phyloP scores from a whole-genome alignment of 2,113 vertebrate genomes.

The Synodontis membranacea region DNA sequence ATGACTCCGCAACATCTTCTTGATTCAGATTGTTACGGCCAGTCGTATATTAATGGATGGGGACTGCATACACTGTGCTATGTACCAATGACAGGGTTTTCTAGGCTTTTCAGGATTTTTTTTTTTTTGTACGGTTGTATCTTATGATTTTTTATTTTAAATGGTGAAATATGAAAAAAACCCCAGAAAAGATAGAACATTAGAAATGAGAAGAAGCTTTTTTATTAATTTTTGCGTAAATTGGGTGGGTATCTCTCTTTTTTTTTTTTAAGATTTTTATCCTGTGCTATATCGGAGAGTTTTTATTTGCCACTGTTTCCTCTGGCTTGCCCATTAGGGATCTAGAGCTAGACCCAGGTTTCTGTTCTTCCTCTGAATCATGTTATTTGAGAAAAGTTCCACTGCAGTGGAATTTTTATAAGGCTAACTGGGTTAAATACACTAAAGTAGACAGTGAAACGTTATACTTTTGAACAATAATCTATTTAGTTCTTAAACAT shows the following conservation, averaged over 20 bases:
- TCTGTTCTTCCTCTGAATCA: neutral
- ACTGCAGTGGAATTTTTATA: neutral
- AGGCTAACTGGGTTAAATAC: neutral
- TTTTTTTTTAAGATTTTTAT: neutral
- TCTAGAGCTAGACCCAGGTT: neutral
- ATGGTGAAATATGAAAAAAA: neutral
- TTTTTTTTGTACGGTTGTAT: no score
- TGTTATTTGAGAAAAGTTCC: neutral
- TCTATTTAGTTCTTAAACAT: neutral
- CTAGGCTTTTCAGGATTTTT: no score
- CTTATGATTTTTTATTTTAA: neutral
- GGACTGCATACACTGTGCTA: no score
- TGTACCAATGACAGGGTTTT: no score
- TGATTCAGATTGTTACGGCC: no score
- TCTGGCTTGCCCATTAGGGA: neutral
- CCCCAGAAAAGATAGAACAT: neutral
- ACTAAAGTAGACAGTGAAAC: neutral
- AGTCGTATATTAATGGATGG: no score
- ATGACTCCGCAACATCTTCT: no score
- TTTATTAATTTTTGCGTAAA: neutral
- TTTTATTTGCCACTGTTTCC: no score
- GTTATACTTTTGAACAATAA: neutral
- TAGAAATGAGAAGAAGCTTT: neutral
- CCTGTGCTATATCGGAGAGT: neutral
- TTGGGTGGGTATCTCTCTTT: neutral